Evolutionary conservation across 2,888 invertebrate species (phyloP), one percentile per base, ranked within the genome.

Genomic region (Lottia gigantea): DNA sequence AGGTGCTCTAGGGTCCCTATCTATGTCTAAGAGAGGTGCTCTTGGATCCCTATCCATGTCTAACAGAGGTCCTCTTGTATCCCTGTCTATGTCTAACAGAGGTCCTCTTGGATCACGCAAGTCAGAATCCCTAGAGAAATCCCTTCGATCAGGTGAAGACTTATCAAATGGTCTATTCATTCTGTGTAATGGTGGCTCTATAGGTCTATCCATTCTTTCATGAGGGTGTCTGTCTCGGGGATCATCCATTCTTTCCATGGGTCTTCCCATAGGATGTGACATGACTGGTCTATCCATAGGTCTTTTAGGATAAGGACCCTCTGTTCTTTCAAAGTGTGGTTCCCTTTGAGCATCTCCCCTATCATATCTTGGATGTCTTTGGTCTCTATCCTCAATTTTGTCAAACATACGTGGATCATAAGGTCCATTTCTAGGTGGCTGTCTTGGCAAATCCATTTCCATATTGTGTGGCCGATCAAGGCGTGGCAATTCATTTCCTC

Each of bases 51-150:
- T 23, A 55, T 46, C 64, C 64, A 65, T 64, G 45, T 31, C 55
- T 61, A 40, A 19, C 19, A 45, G 63, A 7, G 66, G 66, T 26
- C 66, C 68, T 47, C 68, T 68, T 47, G 62, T 25, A 55, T 64
- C 68, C 46, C 66, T 70, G 46, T 26, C 46, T n/a, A 46, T 25
- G 49, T 46, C 19, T 15, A 47, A 11, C 15, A 61, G 31, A 31
- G 46, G 47, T 8, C 64, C 19, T 62, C 62, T 67, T 15, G 55
- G 66, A n/a, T 46, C 49, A 46, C 74, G 68, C 14, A 62, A 26
- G 45, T 72, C 74, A 65, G 69, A 69, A 25, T 73, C 74, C 25
- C 62, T 49, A 8, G 67, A 62, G 1, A 55, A 62, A 31, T 31
- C 62, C 23, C 65, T 62, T 16, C 40, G 46, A 25, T 75, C 75